These are phyloP conservation scores for Nettapus auritus DNA, from an alignment of 2,113 vertebrate species.

Conservation along the genomic window DNA sequence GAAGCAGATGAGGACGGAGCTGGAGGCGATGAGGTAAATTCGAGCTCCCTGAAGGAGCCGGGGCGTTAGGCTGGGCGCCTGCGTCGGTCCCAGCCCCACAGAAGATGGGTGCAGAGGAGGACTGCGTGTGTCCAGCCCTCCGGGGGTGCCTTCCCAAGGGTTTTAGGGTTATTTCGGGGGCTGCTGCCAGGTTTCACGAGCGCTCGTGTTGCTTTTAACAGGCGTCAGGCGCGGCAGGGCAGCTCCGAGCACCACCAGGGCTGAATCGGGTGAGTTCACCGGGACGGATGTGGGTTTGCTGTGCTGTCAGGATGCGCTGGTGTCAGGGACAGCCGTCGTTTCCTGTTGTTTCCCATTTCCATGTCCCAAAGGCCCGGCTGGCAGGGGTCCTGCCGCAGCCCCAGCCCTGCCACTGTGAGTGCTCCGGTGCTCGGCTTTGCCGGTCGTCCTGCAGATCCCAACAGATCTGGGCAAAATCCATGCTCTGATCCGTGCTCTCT, in stretches of 20 bases:
- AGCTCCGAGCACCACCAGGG: not conserved
- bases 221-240: fast-evolving
- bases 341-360: slow-evolving; percentile 15
- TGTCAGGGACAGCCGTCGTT: not conserved
- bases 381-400: not conserved
- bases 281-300: fast-evolving
- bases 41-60: fast-evolving
- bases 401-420: not conserved
- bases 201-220: not conserved
- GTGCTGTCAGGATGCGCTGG: not conserved
- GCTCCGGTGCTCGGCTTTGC: not conserved
- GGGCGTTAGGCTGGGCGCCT: not conserved
- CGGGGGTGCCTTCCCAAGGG: not conserved
- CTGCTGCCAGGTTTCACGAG: not conserved
- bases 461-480: not conserved
- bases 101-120: not conserved
- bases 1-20: slow-evolving; percentile 39
- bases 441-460: not conserved
- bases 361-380: not conserved
- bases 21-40: slow-evolving; percentile 16
- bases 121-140: not conserved
- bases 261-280: not conserved
- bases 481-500: not conserved
- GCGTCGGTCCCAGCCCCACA: not conserved
- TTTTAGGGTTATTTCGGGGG: not conserved